Base-by-base conservation (phyloP, 2,888 invertebrate species). In the Aradus depressus region DNA sequence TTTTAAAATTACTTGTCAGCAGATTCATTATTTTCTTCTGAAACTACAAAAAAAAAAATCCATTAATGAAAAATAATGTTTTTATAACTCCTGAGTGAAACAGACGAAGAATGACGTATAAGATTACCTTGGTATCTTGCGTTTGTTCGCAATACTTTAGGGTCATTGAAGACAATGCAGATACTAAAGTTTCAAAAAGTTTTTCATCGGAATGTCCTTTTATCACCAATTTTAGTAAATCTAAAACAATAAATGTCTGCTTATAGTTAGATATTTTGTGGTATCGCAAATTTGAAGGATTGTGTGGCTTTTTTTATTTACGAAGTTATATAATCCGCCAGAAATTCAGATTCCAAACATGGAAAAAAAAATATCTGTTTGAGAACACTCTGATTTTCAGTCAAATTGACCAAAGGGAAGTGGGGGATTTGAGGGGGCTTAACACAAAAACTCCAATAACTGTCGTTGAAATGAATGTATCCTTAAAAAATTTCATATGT, bases 121-220 rank as follows among this genome's bases (percentile, higher is more conserved):
- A 14, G 16, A n/a, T 37, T 47, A 47, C 47, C 37, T 47, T 38
- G 38, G 37, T 47, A 25, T 47, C 26, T 26, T 38, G 25, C 18
- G 47, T 25, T 26, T 23, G 10, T 23, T 47, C 37, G n/a, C 26
- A 12, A 47, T 35, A 52, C 22, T 52, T 56, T 26, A 52, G 55
- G 6, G 77, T 72, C 68, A 84, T 74, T 1, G 80, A 74, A 1
- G 79, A 76, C 5, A 80, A 66, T 0, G 83, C 77, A 39, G 83
- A 70, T 1, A 81, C 67, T 18, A 84, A 61, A 0, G 83, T 82
- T 62, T 85, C 81, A 23, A 73, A 69, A 0, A 87, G 67, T 61
- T 80, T 79, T 5, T 71, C 67, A 53, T 76, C 77, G 37, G 70
- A 68, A 23, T 56, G 43, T 37, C 54, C 51, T 14, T 53, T 16